Conservation (phyloP, 2,113 vertebrate species). For the Bettongia penicillata region DNA sequence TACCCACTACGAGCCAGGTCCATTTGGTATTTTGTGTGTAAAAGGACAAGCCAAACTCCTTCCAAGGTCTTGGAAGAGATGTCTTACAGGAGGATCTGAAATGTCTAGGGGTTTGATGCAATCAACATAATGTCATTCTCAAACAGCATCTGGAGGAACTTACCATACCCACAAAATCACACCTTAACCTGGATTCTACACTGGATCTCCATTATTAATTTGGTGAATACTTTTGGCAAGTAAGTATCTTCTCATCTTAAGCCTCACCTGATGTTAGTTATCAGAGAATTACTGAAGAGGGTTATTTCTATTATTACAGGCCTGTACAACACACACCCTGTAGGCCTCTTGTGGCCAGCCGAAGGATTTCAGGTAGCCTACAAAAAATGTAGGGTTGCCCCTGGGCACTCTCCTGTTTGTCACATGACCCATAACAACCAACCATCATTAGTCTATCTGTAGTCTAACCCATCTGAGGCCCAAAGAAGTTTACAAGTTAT, state of each 20-base stretch:
- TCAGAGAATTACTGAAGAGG: background rate
- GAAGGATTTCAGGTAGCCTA: too few species aligned
- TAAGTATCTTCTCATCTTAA: background rate
- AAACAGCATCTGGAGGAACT: background rate
- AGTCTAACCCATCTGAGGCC: too few species aligned
- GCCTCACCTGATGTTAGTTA: background rate
- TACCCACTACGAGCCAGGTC: background rate
- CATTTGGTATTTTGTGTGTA: background rate
- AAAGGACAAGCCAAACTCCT: background rate
- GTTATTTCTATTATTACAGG: background rate
- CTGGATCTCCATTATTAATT: background rate
- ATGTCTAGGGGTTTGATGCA: background rate
- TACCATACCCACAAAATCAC: background rate
- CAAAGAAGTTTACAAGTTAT: too few species aligned
- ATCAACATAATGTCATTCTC: background rate
- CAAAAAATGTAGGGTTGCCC: too few species aligned
- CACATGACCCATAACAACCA: too few species aligned
- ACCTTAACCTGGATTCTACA: background rate
- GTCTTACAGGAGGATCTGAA: background rate
- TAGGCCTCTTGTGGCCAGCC: too few species aligned
- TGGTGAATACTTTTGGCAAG: background rate
- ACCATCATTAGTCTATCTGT: too few species aligned
- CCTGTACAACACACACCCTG: too few species aligned
- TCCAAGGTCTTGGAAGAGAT: background rate
- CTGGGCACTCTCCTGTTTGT: too few species aligned